A percentile compares a stretch with the other conserved stretches of the same genome.
phyloP scores from a whole-genome alignment of 2,113 vertebrate genomes.

The Egretta garzetta region DNA sequence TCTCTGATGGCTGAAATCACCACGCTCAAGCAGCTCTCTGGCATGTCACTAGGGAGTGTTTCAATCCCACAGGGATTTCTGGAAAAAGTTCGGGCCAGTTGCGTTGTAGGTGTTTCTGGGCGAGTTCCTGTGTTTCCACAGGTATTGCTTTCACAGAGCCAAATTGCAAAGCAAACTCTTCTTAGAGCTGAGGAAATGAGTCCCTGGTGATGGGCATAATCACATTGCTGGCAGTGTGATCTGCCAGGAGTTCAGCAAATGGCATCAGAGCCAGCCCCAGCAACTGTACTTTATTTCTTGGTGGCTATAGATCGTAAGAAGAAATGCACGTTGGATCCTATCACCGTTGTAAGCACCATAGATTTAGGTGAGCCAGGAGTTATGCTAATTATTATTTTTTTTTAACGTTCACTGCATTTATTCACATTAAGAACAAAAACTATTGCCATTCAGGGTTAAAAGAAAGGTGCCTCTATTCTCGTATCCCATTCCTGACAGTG shows the following conservation, averaged over 20 bases:
- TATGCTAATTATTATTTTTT: accelerated
- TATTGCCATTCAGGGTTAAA: background rate
- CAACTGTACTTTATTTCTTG: background rate
- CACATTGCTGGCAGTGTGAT: background rate
- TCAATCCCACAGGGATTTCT: background rate
- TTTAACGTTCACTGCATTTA: background rate
- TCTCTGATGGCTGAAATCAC: background rate
- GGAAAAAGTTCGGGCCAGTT: background rate
- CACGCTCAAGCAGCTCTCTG: background rate
- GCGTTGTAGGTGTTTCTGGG: background rate
- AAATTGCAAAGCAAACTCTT: background rate
- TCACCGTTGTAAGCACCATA: background rate
- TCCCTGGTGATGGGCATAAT: background rate
- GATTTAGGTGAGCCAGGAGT: background rate
- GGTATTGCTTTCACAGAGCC: background rate
- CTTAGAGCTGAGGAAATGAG: background rate
- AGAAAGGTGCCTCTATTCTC: background rate
- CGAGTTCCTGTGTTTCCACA: background rate
- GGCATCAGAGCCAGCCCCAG: background rate
- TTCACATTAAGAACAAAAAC: background rate
- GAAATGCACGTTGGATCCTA: background rate
- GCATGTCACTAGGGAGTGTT: background rate
- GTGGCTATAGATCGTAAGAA: background rate
- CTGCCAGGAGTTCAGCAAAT: background rate
- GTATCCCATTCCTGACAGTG: background rate